Conservation (phyloP, 2,113 vertebrate genomes). For the Salvelinus sp. region DNA sequence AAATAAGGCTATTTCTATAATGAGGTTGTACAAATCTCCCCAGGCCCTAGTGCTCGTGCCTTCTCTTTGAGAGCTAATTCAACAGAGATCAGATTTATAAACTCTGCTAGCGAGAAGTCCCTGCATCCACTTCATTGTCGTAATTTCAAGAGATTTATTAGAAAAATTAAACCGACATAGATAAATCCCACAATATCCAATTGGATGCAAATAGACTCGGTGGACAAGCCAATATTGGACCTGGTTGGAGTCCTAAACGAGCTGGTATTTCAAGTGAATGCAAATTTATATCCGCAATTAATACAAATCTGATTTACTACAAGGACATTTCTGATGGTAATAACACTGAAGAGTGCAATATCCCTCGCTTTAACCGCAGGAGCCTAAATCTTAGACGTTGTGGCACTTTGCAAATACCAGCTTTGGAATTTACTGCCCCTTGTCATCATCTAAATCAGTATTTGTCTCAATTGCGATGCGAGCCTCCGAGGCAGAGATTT, state of each 20-base stretch:
- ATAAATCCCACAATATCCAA: slow-evolving; percentile 15
- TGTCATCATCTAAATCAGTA: slow-evolving; percentile 48
- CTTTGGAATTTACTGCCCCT: slow-evolving; percentile 41
- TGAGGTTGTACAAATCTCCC: background rate
- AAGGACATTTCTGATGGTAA: slow-evolving; percentile 39
- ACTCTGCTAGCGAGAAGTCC: background rate
- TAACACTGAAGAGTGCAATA: slow-evolving; percentile 41
- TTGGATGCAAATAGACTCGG: slow-evolving; percentile 6
- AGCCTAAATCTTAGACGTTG: slow-evolving; percentile 32
- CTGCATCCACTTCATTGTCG: background rate
- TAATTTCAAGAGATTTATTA: slow-evolving; percentile 9
- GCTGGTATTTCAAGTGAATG: slow-evolving; percentile 29
- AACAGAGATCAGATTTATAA: background rate
- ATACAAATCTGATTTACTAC: slow-evolving; percentile 45
- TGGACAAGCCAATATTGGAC: background rate
- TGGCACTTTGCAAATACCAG: slow-evolving; percentile 39
- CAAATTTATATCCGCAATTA: slow-evolving; percentile 38
- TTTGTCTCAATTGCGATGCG: slow-evolving; percentile 41
- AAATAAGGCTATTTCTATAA: too few species aligned
- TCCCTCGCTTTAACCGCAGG: slow-evolving; percentile 24
- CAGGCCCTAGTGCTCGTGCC: background rate
- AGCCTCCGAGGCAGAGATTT: slow-evolving; percentile 29
- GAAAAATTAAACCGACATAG: slow-evolving; percentile 4
- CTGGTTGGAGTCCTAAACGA: slow-evolving; percentile 13
- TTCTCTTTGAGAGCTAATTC: background rate